Evolutionary conservation across 2,113 vertebrate species (phyloP), one percentile per base, ranked within the genome.

Genomic region (Boleophthalmus pectinirostris): DNA sequence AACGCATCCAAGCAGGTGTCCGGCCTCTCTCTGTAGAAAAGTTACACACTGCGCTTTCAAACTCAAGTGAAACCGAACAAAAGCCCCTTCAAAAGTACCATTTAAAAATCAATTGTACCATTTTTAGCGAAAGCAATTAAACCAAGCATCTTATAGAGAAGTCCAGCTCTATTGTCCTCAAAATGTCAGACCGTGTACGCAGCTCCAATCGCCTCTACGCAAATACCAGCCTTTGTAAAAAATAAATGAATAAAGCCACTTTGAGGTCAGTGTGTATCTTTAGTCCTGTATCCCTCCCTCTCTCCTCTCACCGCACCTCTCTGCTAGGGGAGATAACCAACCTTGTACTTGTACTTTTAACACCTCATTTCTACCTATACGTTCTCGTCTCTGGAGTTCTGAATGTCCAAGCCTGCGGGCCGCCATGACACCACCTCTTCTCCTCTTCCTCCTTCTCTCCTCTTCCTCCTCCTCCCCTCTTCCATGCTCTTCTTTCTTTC

Each of bases 261-360:
- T 64, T 64, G 61, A 64, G 61, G 61, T 64, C 61, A 64, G 61
- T 18, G 61, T 38, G n/a, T 64, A 64, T 64, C 33, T 64, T 18
- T 38, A 38, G 33, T 11, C 8, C 18, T 33, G 15, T 33, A 33
- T 29, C 13, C 58, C 14, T 23, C 6, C 4, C 24, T 2, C 24
- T 20, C 18, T 46, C 10, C 35, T 43, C 18, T 25, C 9, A 4
- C 5, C n/a, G 25, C 15, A 3, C 58, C 43, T 79, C 63, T 49
- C 63, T 57, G 81, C 73, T 83, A 33, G 69, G 58, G 53, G 77
- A 82, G 84, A 88, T 82, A 83, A 73, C 78, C 70, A 18, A 77
- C 73, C 79, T 78, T 67, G 14, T 49, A 64, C 70, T 71, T 29
- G 29, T 29, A 29, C 29, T 29, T 29, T 79, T 69, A 77, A 38